These are phyloP conservation scores for Oceanodroma leucorhoa DNA, from an alignment of 2,797 vertebrate species.

Conservation along the genomic window DNA sequence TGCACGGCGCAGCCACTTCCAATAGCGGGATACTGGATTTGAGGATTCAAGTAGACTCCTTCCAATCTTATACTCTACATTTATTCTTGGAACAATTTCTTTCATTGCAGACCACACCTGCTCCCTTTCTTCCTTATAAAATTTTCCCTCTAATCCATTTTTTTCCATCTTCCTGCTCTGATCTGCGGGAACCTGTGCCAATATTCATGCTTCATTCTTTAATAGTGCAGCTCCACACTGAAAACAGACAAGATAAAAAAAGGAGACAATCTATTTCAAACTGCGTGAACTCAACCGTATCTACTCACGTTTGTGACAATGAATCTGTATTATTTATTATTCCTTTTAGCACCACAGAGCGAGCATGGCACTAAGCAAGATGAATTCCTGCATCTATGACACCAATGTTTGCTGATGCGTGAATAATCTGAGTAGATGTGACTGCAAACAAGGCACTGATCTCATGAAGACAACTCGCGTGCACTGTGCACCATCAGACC, in stretches of 20 bases:
- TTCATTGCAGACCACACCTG: conserved; percentile 12
- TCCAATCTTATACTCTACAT: background rate
- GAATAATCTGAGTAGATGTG: background rate
- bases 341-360: background rate
- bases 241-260: background rate
- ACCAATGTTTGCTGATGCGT: background rate
- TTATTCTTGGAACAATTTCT: conserved; percentile 4
- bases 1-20: background rate
- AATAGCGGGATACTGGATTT: background rate
- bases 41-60: background rate
- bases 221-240: background rate
- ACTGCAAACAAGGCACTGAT: background rate
- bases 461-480: background rate
- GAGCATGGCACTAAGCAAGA: background rate
- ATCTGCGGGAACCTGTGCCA: background rate
- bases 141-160: background rate
- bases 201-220: conserved; percentile 45
- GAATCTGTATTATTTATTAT: conserved; percentile 24
- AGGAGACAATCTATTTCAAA: conserved; percentile 28
- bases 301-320: conserved; percentile 6
- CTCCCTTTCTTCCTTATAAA: conserved; percentile 1
- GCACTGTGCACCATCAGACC: background rate
- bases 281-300: conserved; percentile 31
- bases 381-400: background rate
- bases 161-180: background rate